phyloP scores from a whole-genome alignment of 1,140 invertebrate species.

The Pseudomyrmex flavicornis region DNA sequence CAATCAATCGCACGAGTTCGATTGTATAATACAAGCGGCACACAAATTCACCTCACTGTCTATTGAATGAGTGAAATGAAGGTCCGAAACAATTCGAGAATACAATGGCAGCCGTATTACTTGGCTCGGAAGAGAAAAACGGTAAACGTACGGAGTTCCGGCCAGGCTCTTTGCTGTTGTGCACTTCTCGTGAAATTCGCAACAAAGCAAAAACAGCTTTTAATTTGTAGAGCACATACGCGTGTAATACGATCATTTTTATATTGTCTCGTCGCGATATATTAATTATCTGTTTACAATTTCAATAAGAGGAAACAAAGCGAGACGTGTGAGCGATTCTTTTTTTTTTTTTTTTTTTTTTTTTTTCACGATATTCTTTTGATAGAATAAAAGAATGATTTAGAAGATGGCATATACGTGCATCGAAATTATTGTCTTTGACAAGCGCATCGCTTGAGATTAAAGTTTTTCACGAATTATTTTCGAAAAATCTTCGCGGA shows the following conservation, averaged over 20 bases:
- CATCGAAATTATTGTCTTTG: too few relatives aligned
- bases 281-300: constrained; percentile 21
- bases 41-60: constrained; percentile 7
- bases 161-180: constrained; percentile 60
- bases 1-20: constrained; percentile 50
- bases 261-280: constrained; percentile 16
- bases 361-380: too few relatives aligned
- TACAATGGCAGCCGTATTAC: constrained; percentile 27
- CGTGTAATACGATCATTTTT: constrained; percentile 29
- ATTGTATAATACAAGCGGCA: constrained; percentile 39
- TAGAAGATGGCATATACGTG: too few relatives aligned
- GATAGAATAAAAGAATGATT: too few relatives aligned
- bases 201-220: constrained; percentile 46
- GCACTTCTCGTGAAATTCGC: constrained; percentile 27
- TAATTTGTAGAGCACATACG: constrained; percentile 41
- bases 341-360: not conserved
- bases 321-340: not conserved
- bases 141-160: constrained; percentile 51
- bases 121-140: constrained; percentile 23
- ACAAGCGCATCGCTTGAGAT: too few relatives aligned
- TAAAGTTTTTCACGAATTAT: not conserved
- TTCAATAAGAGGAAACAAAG: not conserved
- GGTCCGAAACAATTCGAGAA: not conserved
- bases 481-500: constrained; percentile 7
- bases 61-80: constrained; percentile 1